A percentile compares a stretch with the other conserved stretches of the same genome.
phyloP scores from a whole-genome alignment of 2,113 vertebrate genomes.

The Ovis canadensis region DNA sequence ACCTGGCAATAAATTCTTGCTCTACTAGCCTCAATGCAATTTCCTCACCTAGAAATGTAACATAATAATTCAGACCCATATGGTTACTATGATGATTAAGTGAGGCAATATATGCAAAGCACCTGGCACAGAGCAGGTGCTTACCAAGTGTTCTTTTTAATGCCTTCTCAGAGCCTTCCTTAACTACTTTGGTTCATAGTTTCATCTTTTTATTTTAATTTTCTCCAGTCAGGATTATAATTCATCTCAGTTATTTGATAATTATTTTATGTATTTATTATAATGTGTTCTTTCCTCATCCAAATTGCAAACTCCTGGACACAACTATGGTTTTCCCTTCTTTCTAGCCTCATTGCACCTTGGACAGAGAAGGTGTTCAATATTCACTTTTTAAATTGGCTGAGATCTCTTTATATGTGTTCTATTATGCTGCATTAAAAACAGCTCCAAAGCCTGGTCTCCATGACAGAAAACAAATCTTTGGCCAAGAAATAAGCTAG shows the following conservation, averaged over 20 bases:
- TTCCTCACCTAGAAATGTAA: slow-evolving; percentile 63
- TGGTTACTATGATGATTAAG: slow-evolving; percentile 60
- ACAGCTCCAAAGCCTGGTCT: slow-evolving; percentile 46
- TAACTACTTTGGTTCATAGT: background rate
- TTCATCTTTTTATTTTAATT: slow-evolving; percentile 9
- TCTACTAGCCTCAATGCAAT: slow-evolving; percentile 41
- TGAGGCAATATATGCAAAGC: slow-evolving; percentile 51
- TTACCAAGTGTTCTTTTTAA: background rate
- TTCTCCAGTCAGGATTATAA: background rate
- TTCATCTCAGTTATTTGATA: background rate
- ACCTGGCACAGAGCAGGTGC: slow-evolving; percentile 38
- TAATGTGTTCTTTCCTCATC: background rate
- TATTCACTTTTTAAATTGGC: slow-evolving; percentile 60
- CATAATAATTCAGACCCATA: slow-evolving; percentile 22
- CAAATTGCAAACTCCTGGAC: background rate
- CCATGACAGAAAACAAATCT: slow-evolving; percentile 60
- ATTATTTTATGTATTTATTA: background rate
- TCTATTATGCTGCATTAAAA: slow-evolving; percentile 67
- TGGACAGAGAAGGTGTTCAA: slow-evolving; percentile 70
- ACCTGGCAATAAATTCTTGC: slow-evolving; percentile 14
- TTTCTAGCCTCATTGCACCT: slow-evolving; percentile 20
- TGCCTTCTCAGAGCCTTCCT: background rate
- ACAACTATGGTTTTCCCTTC: background rate
- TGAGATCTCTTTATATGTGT: slow-evolving; percentile 50
- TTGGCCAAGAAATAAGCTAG: slow-evolving; percentile 55